Evolutionary conservation across 1,140 invertebrate genomes (phyloP).

Genomic region (Drosophila neocordata): DNA sequence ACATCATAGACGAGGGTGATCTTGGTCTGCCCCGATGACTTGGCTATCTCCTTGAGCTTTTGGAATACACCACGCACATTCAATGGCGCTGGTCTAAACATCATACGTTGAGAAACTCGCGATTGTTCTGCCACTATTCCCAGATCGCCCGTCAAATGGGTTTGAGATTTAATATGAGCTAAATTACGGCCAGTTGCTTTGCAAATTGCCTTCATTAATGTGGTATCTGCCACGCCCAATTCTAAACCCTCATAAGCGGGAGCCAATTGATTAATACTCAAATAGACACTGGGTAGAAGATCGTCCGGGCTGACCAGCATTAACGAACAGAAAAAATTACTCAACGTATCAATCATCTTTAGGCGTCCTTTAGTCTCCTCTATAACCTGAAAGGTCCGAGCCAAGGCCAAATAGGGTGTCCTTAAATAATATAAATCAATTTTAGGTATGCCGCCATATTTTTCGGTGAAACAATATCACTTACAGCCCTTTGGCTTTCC

Average conservation of each 20-base stretch:
- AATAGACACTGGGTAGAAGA: slow-evolving; percentile 94
- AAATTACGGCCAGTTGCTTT: slow-evolving; percentile 94
- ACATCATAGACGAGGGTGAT: slow-evolving; percentile 96
- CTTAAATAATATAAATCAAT: slow-evolving; percentile 82
- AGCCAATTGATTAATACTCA: slow-evolving; percentile 97
- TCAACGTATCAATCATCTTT: slow-evolving; percentile 96
- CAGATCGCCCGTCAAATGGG: slow-evolving; percentile 92
- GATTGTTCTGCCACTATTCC: slow-evolving; percentile 96
- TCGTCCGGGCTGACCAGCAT: slow-evolving; percentile 94
- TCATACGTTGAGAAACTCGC: slow-evolving; percentile 93
- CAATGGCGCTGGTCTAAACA: slow-evolving; percentile 90
- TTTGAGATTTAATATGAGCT: slow-evolving; percentile 93
- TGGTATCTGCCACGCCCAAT: slow-evolving; percentile 96
- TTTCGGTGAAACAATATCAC: slow-evolving; percentile 4
- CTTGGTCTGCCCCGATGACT: slow-evolving; percentile 90
- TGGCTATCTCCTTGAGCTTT: slow-evolving; percentile 95
- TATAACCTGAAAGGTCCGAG: slow-evolving; percentile 95
- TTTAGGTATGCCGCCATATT: not conserved
- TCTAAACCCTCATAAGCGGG: slow-evolving; percentile 97
- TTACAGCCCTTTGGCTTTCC: slow-evolving; percentile 90
- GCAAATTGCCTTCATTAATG: slow-evolving; percentile 97
- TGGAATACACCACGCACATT: slow-evolving; percentile 90
- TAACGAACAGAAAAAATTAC: slow-evolving; percentile 97
- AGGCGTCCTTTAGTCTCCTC: slow-evolving; percentile 94
- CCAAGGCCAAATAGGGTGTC: slow-evolving; percentile 96